These are phyloP conservation scores for Pterocles burchelli DNA, from an alignment of 2,113 vertebrate genomes.

Conservation along the genomic window DNA sequence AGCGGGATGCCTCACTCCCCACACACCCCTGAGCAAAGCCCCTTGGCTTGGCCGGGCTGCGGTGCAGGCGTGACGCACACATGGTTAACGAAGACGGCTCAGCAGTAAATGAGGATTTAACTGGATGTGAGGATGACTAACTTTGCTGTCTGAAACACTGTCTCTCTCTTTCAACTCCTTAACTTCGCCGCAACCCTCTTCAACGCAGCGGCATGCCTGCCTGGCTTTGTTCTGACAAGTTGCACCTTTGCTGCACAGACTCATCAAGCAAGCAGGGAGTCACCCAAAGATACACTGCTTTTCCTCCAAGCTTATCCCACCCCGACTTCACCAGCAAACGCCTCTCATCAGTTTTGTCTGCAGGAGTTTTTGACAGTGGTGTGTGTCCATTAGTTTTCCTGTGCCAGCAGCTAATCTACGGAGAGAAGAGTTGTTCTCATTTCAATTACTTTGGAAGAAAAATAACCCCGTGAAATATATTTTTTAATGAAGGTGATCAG, in stretches of 20 bases:
- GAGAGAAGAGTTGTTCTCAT: background rate
- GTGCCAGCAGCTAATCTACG: background rate
- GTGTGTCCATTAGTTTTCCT: background rate
- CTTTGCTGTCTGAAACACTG: constrained; percentile 29
- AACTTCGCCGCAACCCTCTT: constrained; percentile 3
- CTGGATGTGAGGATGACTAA: constrained; percentile 29
- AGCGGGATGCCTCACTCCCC: background rate
- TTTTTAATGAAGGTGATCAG: background rate
- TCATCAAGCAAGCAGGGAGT: constrained; percentile 4
- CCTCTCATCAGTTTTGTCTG: constrained; percentile 3
- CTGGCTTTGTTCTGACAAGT: constrained; percentile 41
- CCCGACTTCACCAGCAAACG: background rate
- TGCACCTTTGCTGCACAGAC: background rate
- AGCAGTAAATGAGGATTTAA: background rate
- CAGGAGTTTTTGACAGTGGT: constrained; percentile 26
- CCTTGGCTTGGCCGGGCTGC: background rate
- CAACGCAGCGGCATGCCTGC: background rate
- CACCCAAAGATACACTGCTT: background rate
- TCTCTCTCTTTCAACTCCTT: constrained; percentile 27
- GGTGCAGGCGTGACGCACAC: background rate
- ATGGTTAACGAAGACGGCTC: background rate
- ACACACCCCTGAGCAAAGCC: background rate
- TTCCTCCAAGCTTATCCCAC: constrained; percentile 15
- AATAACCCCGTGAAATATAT: background rate
- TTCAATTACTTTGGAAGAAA: background rate